These are phyloP conservation scores for Polydrusus tereticollis DNA, from an alignment of 2,888 invertebrate genomes.

Conservation along the genomic window DNA sequence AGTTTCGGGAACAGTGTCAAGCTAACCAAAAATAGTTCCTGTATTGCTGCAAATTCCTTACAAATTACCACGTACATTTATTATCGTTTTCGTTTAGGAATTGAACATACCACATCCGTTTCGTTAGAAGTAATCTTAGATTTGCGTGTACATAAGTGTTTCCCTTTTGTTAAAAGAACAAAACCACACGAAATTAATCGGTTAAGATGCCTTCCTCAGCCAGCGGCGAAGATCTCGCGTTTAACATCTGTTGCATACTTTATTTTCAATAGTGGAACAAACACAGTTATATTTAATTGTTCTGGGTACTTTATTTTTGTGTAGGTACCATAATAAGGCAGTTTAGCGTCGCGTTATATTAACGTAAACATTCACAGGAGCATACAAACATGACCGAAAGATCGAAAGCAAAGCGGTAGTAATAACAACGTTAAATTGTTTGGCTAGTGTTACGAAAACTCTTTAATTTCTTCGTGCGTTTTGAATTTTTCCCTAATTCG, in stretches of 20 bases:
- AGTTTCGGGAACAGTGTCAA: no score
- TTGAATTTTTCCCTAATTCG: conserved; percentile 17
- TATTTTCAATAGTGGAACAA: conserved; percentile 3
- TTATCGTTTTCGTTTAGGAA: no score
- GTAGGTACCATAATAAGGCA: background rate
- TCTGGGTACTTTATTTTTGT: background rate
- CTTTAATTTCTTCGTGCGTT: conserved; percentile 3
- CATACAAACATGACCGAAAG: no score
- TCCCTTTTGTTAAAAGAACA: background rate
- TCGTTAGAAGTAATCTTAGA: background rate
- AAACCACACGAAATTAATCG: background rate
- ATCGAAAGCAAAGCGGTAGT: no score
- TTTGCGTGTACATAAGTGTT: background rate
- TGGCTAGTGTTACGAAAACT: background rate
- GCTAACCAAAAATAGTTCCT: no score
- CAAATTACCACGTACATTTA: no score
- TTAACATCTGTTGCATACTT: conserved; percentile 30
- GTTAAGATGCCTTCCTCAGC: background rate
- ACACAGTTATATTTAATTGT: conserved; percentile 3
- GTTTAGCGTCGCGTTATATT: background rate
- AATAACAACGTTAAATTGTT: no score
- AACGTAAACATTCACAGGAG: conserved; percentile 1
- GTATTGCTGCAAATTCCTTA: no score
- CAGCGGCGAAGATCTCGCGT: conserved; percentile 13
- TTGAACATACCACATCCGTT: no score